Percentiles rank a stretch among this genome's conserved stretches.
These are phyloP conservation scores for Ceraclea dissimilis DNA, from an alignment of 2,888 invertebrate species.

Conservation along the genomic window DNA sequence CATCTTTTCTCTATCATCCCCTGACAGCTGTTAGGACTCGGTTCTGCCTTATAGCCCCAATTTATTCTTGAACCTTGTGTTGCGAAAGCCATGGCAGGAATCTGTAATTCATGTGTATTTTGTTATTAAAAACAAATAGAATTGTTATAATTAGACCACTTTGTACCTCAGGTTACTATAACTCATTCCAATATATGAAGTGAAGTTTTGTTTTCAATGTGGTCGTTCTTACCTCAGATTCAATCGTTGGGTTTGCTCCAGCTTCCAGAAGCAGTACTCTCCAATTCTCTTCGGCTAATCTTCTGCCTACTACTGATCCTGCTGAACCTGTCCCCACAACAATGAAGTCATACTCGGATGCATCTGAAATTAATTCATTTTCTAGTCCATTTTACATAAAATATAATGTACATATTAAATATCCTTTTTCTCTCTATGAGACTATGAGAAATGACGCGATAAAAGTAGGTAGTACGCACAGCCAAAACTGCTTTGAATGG, in stretches of 20 bases:
- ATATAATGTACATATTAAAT: neutral
- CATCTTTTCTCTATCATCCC: slow-evolving; percentile 37
- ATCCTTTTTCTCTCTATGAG: neutral
- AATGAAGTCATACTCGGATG: slow-evolving; percentile 68
- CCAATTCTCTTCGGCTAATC: slow-evolving; percentile 73
- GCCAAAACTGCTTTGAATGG: no score
- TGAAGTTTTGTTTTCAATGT: no score
- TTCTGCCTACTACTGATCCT: slow-evolving; percentile 74
- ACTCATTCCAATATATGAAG: no score
- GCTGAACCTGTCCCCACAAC: slow-evolving; percentile 80
- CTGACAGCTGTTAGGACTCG: slow-evolving; percentile 37
- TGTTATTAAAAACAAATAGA: no score
- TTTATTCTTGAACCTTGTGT: slow-evolving; percentile 38
- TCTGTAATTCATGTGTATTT: slow-evolving; percentile 29
- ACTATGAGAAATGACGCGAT: no score
- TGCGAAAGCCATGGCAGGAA: slow-evolving; percentile 34
- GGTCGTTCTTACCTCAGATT: slow-evolving; percentile 7
- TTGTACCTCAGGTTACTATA: no score
- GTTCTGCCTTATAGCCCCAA: slow-evolving; percentile 49
- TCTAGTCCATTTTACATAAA: no score
- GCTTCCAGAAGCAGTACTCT: slow-evolving; percentile 75
- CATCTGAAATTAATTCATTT: slow-evolving; percentile 8
- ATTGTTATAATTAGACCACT: no score
- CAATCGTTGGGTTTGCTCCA: slow-evolving; percentile 48
- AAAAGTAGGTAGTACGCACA: no score